Evolutionary conservation across 2,113 vertebrate species (phyloP), one percentile per base, ranked within the genome.

Genomic region (Trematocara unimaculatum): DNA sequence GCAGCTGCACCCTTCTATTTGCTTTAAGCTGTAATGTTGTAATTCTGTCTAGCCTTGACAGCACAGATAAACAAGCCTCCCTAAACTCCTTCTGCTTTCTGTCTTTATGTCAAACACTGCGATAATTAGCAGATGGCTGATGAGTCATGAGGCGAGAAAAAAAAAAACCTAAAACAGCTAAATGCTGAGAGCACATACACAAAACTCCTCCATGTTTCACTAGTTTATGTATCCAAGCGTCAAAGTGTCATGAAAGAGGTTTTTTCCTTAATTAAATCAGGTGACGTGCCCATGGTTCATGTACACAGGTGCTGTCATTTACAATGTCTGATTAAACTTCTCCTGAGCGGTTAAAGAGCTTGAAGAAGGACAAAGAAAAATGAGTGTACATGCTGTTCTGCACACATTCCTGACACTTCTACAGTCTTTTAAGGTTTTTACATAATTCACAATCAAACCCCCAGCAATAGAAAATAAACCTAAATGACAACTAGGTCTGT

Each of bases 41-140:
- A 90, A 88, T 84, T 89, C 78, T 89, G 84, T 84, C 84, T 70
- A 9, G 79, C 84, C 54, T 56, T 82, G 90, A 91, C 89, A 94
- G 84, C 51, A 5, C 12, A 86, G 67, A 64, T 93, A 93, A 93
- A 94, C 91, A 94, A 87, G 82, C 88, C 88, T 91, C 87, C 84
- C 87, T 55, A 87, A 93, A 95, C 88, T 77, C 91, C 55, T 60
- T 90, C 90, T 92, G 88, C 88, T 87, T 81, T 78, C 89, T 88
- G 91, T 93, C 87, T 89, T 82, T 31, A n/a, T 87, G 89, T 88
- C 90, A 88, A 85, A 84, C 51, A 82, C 80, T 85, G 88, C 85
- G 90, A 91, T 93, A 94, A 95, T 94, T 91, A 95, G 82, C 90
- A 92, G 92, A 94, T 87, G 89, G 72, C 79, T 86, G 80, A 88